Conservation (phyloP, 2,888 invertebrate species). For the Calephelis perditalis region DNA sequence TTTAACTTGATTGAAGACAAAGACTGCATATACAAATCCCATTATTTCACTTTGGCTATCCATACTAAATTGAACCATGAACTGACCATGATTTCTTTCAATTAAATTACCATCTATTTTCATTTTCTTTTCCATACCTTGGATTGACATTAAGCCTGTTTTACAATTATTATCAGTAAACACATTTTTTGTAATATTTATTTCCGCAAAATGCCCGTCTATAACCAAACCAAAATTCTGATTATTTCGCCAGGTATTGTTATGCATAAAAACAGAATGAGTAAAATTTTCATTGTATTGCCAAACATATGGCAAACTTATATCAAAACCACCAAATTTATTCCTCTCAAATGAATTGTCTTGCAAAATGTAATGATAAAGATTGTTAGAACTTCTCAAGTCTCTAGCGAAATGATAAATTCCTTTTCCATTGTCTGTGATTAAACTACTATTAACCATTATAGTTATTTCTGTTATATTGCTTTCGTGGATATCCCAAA, state of each 20-base stretch:
- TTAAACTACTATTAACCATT: slow-evolving; percentile 90
- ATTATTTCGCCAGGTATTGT: slow-evolving; percentile 93
- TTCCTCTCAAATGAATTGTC: slow-evolving; percentile 93
- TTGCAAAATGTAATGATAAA: slow-evolving; percentile 95
- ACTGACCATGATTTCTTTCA: slow-evolving; percentile 87
- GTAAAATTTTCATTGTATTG: slow-evolving; percentile 96
- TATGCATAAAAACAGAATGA: slow-evolving; percentile 91
- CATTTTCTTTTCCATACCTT: slow-evolving; percentile 98
- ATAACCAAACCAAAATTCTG: slow-evolving; percentile 89
- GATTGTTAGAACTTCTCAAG: slow-evolving; percentile 95
- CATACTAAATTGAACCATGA: slow-evolving; percentile 91
- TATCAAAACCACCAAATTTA: slow-evolving; percentile 89
- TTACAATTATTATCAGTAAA: slow-evolving; percentile 93
- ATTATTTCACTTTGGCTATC: slow-evolving; percentile 96
- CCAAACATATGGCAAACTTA: slow-evolving; percentile 96
- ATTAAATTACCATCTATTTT: slow-evolving; percentile 89
- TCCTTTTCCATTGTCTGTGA: slow-evolving; percentile 92
- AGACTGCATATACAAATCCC: slow-evolving; percentile 88
- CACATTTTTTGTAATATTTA: slow-evolving; percentile 91
- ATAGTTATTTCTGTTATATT: slow-evolving; percentile 94
- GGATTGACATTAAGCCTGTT: slow-evolving; percentile 86
- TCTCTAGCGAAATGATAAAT: slow-evolving; percentile 94
- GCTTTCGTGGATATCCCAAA: slow-evolving; percentile 90
- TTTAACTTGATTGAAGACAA: slow-evolving; percentile 87
- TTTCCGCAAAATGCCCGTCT: slow-evolving; percentile 95